These are phyloP conservation scores for Orthonyx spaldingii DNA, from an alignment of 2,113 vertebrate genomes.

Conservation along the genomic window DNA sequence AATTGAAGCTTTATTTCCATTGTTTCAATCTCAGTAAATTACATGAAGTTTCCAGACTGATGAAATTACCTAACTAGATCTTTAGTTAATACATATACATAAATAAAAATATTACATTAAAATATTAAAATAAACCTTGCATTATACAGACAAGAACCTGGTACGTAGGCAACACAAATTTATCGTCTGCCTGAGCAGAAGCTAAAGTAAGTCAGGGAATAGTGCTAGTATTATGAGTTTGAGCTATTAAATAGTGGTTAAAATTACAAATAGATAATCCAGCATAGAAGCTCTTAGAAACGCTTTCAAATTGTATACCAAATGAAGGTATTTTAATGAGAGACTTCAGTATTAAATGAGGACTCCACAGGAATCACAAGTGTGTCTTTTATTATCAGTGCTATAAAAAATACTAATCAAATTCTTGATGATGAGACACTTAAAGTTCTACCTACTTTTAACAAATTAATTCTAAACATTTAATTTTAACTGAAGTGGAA, in stretches of 20 bases:
- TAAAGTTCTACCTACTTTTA: neutral
- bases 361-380: neutral
- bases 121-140: neutral
- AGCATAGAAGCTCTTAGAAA: neutral
- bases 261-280: neutral
- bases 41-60: neutral
- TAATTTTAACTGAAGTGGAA: constrained; percentile 33
- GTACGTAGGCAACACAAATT: neutral
- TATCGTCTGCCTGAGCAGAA: neutral
- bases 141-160: neutral
- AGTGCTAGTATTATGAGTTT: neutral
- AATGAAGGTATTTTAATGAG: neutral
- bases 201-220: neutral
- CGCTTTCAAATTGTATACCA: neutral
- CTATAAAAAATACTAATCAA: constrained; percentile 14
- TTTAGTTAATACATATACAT: neutral
- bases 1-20: neutral
- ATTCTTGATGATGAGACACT: neutral
- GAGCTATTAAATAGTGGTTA: neutral
- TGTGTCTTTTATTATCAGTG: neutral
- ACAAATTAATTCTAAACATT: constrained; percentile 7
- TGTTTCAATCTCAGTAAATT: neutral
- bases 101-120: neutral
- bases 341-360: neutral
- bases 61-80: neutral